Conservation (phyloP, 2,888 invertebrate species). For the Podotricha telesiphe region DNA sequence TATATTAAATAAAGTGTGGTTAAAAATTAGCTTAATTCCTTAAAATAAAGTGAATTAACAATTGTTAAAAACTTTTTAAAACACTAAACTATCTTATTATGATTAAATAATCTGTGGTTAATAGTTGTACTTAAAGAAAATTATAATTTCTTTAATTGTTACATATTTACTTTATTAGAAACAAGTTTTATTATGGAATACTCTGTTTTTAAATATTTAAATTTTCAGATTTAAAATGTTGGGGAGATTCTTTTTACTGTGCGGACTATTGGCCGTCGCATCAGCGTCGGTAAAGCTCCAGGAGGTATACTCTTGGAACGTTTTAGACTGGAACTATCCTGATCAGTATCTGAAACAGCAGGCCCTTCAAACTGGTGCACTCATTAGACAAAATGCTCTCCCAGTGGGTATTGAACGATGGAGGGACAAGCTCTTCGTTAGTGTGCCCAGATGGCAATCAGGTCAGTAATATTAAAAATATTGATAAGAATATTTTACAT, state of each 20-base stretch:
- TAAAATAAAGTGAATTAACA: background rate
- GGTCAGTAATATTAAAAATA: conserved; percentile 79
- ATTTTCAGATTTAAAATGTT: conserved; percentile 41
- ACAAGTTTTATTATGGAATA: background rate
- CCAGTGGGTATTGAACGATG: conserved; percentile 93
- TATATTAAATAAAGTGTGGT: background rate
- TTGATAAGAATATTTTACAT: no score
- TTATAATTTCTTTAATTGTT: background rate
- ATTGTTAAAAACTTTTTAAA: background rate
- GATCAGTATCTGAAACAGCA: conserved; percentile 84
- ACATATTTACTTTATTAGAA: background rate
- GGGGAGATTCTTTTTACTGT: conserved; percentile 50
- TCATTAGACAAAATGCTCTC: conserved; percentile 89
- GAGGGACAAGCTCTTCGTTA: conserved; percentile 91
- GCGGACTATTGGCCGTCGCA: conserved; percentile 58
- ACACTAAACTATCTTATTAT: background rate
- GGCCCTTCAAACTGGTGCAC: conserved; percentile 86
- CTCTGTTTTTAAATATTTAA: background rate
- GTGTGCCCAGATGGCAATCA: conserved; percentile 90
- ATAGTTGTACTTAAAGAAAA: background rate
- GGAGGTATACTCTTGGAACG: conserved; percentile 89
- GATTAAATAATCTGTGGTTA: conserved; percentile 4
- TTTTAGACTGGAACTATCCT: conserved; percentile 90
- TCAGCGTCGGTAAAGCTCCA: conserved; percentile 83
- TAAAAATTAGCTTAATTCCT: background rate